Evolutionary conservation across 1,140 invertebrate species (phyloP).

Genomic region (Carcinoscorpius rotundicauda): DNA sequence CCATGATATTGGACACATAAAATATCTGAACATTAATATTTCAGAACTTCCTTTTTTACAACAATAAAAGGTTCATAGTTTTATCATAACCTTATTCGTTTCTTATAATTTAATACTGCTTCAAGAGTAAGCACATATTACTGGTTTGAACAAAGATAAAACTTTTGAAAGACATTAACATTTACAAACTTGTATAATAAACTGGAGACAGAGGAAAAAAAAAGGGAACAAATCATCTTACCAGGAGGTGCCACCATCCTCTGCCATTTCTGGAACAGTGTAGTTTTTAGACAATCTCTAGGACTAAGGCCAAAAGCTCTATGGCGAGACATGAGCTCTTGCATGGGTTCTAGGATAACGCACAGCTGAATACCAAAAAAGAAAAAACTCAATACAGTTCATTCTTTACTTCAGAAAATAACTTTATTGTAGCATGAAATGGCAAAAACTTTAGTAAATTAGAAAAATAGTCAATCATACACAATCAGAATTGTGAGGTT

Average conservation of each 20-base stretch:
- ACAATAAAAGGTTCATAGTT: neutral
- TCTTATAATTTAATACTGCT: neutral
- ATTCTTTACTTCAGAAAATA: too few species aligned
- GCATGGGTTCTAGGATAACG: conserved; percentile 97
- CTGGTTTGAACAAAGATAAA: neutral
- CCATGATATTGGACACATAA: too few species aligned
- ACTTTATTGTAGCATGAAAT: neutral
- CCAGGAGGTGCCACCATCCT: conserved; percentile 92
- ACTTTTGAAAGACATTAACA: neutral
- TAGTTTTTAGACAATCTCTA: conserved; percentile 92
- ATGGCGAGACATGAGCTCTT: conserved; percentile 96
- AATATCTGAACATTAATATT: too few species aligned
- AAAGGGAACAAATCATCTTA: conserved; percentile 1
- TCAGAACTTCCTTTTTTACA: too few species aligned
- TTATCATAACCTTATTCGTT: neutral
- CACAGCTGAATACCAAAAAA: conserved; percentile 35
- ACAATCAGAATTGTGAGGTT: too few species aligned
- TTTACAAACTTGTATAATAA: too few species aligned
- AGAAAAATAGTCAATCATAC: neutral
- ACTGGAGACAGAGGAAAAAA: too few species aligned
- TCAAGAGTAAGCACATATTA: neutral
- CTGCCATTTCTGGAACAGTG: conserved; percentile 98
- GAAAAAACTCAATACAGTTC: too few species aligned
- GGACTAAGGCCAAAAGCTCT: conserved; percentile 93
- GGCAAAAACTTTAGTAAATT: neutral